These are phyloP conservation scores for Festucalex cinctus DNA, from an alignment of 2,113 vertebrate genomes.

Conservation along the genomic window DNA sequence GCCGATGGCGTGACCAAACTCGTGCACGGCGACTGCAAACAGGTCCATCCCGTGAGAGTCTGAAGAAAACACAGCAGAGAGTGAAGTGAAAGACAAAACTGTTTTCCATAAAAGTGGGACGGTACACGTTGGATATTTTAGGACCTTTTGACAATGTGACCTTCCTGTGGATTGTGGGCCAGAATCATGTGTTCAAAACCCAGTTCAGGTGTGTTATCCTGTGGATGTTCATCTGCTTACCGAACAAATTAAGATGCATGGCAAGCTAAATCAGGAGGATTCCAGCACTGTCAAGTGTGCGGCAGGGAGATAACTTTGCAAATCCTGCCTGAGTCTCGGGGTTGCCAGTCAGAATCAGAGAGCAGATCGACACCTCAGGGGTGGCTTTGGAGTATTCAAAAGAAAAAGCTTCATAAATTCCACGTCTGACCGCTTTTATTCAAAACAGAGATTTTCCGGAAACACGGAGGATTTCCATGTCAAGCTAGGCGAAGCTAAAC, in stretches of 20 bases:
- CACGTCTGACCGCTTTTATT: slow-evolving; percentile 36
- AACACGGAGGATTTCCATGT: slow-evolving; percentile 25
- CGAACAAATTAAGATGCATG: slow-evolving; percentile 41
- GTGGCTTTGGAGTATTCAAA: slow-evolving; percentile 29
- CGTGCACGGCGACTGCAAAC: slow-evolving; percentile 93
- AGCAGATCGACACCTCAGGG: slow-evolving; percentile 28
- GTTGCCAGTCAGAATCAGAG: slow-evolving; percentile 56
- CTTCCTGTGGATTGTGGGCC: neutral
- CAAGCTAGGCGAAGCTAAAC: slow-evolving; percentile 15
- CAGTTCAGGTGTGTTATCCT: slow-evolving; percentile 16
- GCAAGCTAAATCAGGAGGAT: slow-evolving; percentile 49
- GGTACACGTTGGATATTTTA: too few relatives aligned
- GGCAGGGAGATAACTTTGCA: slow-evolving; percentile 48
- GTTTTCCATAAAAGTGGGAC: too few relatives aligned
- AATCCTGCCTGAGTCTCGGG: slow-evolving; percentile 40
- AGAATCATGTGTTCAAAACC: slow-evolving; percentile 18
- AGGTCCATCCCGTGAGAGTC: slow-evolving; percentile 90
- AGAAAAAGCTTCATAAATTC: slow-evolving; percentile 24
- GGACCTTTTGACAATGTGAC: neutral
- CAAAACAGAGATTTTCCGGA: slow-evolving; percentile 36
- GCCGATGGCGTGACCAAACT: slow-evolving; percentile 95
- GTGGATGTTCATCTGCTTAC: slow-evolving; percentile 35
- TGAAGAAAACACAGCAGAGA: slow-evolving; percentile 39
- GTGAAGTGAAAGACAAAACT: neutral
- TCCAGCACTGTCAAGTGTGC: slow-evolving; percentile 41